phyloP scores from a whole-genome alignment of 2,888 invertebrate species.

The Tipula lateralis region DNA sequence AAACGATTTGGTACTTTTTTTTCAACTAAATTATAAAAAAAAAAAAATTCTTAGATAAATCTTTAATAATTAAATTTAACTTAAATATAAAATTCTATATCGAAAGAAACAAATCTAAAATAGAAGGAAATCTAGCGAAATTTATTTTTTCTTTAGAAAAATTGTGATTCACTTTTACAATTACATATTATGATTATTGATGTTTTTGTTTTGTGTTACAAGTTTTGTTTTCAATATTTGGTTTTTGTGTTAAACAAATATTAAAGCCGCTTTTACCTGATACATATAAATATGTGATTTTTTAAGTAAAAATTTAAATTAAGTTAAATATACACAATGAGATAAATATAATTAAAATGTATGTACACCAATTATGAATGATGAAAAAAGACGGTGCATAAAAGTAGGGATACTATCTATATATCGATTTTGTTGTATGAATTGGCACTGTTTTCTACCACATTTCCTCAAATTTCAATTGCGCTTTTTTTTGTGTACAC shows the following conservation, averaged over 20 bases:
- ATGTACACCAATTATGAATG: background rate
- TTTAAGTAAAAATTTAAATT: background rate
- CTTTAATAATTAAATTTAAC: background rate
- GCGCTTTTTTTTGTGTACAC: background rate
- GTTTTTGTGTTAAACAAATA: background rate
- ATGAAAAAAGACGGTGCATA: background rate
- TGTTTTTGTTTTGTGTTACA: background rate
- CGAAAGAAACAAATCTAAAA: background rate
- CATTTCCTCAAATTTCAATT: background rate
- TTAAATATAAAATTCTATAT: background rate
- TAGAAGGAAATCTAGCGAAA: background rate
- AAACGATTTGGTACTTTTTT: background rate
- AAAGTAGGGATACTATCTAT: background rate
- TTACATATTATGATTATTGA: background rate
- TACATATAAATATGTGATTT: background rate
- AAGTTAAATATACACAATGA: background rate
- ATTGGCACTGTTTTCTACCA: background rate
- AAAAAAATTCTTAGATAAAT: background rate
- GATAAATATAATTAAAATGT: background rate
- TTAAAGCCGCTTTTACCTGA: background rate
- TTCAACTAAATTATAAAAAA: background rate
- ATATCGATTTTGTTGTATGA: background rate
- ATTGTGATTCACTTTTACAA: constrained; percentile 12
- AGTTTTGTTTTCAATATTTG: background rate
- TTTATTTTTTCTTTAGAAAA: constrained; percentile 19